Base-by-base conservation (phyloP, 1,140 invertebrate genomes). In the Sinella curviseta region DNA sequence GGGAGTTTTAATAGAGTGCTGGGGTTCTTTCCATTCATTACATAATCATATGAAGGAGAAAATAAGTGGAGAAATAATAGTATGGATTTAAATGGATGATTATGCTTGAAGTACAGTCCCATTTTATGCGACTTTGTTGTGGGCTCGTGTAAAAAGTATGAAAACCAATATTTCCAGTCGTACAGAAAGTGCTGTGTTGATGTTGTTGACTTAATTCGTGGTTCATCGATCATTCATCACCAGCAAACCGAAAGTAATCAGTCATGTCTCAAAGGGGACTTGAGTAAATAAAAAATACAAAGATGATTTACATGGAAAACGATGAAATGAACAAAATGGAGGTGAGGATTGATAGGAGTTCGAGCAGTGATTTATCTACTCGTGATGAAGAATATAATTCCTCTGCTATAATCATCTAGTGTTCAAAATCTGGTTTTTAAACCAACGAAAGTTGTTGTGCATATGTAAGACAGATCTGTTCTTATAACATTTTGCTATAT, bases 201-300 rank as follows among this genome's bases (percentile, higher is more conserved):
- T n/a, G 26, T 31, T 70, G 30, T 70, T 70, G 65, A 70, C 65
- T 70, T 70, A 70, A 70, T 70, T 70, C 31, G 65, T 70, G 65
- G 65, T 70, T 70, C 65, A 70, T 70, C 65, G 12, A n/a, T 70
- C 65, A 33, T 70, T n/a, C n/a, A n/a, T n/a, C n/a, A n/a, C n/a
- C 55, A 60, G 24, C 65, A 33, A 33, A 70, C 31, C 31, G 65
- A 8, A 70, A 30, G 65, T 70, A 70, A 31, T 60, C 65, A n/a
- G n/a, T 8, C 55, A 24, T 17, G 24, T 70, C 31, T 14, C 28
- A 70, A 31, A 33, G 65, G 31, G 65, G 26, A n/a, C 14, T 65
- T 17, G 16, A 26, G 26, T 65, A 65, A 26, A 17, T 4, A 12
- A 65, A 12, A n/a, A 26, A 17, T 65, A 26, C 3, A 26, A n/a